Evolutionary conservation across 1,140 invertebrate genomes (phyloP).

Genomic region (Brachionus asplanchnoidis): DNA sequence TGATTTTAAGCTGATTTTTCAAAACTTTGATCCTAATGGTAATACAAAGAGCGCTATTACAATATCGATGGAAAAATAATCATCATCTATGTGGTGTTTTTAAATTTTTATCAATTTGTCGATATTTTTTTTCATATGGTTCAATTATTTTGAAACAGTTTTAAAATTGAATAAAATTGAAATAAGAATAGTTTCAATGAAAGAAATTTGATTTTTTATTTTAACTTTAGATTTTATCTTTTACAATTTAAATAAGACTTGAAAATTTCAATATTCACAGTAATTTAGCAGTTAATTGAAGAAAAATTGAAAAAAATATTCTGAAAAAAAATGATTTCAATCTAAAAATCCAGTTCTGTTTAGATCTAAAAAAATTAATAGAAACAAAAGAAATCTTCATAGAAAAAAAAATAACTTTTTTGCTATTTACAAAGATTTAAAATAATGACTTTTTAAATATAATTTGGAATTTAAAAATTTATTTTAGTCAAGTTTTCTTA

Average conservation of each 20-base stretch:
- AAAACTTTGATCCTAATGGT: neutral
- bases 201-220: neutral
- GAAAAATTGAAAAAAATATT: too few species aligned
- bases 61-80: neutral
- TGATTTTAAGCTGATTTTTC: conserved; percentile 1
- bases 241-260: neutral
- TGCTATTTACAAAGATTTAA: too few species aligned
- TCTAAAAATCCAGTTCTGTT: too few species aligned
- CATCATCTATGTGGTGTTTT: neutral
- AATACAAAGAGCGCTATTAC: neutral
- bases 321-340: too few species aligned
- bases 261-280: too few species aligned
- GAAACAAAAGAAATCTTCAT: too few species aligned
- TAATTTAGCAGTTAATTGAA: too few species aligned
- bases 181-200: conserved; percentile 16
- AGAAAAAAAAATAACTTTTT: too few species aligned
- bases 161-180: conserved; percentile 33
- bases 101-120: neutral
- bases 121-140: neutral
- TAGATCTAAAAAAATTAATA: too few species aligned
- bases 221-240: neutral
- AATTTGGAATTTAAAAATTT: too few species aligned
- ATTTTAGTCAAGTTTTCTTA: too few species aligned
- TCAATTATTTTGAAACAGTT: conserved; percentile 26
- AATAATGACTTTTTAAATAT: too few species aligned